phyloP scores from a whole-genome alignment of 2,113 vertebrate genomes.

The Terrapene triunguis region DNA sequence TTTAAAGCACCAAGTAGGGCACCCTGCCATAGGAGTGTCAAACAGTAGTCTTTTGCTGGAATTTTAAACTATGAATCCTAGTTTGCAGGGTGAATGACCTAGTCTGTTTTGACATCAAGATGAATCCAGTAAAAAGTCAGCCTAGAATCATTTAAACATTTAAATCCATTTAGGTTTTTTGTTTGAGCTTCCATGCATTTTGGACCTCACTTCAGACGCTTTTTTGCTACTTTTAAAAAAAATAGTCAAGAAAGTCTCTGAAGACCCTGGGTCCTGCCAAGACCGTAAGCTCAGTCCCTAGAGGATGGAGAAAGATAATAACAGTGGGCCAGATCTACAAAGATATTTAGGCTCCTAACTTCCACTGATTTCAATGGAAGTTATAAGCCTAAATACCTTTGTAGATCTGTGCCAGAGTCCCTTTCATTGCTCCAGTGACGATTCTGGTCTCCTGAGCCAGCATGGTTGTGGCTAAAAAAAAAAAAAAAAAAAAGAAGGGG shows the following conservation, averaged over 20 bases:
- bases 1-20: background rate
- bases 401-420: background rate
- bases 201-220: background rate
- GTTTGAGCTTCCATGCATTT: background rate
- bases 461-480: background rate
- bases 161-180: fast-evolving
- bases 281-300: background rate
- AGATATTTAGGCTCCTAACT: background rate
- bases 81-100: background rate
- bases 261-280: background rate
- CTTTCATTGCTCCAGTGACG: fast-evolving
- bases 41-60: background rate
- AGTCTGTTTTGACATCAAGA: background rate
- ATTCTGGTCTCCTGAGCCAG: background rate
- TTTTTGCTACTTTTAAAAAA: background rate
- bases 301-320: background rate
- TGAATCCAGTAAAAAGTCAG: background rate
- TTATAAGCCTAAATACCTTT: background rate
- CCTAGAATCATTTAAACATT: background rate
- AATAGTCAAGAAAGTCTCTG: background rate
- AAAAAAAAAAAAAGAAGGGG: no score
- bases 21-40: background rate
- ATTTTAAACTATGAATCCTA: background rate
- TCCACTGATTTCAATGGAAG: background rate
- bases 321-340: background rate